These are phyloP conservation scores for Pantherophis vulpinus DNA, from an alignment of 2,797 vertebrate genomes.

Conservation along the genomic window DNA sequence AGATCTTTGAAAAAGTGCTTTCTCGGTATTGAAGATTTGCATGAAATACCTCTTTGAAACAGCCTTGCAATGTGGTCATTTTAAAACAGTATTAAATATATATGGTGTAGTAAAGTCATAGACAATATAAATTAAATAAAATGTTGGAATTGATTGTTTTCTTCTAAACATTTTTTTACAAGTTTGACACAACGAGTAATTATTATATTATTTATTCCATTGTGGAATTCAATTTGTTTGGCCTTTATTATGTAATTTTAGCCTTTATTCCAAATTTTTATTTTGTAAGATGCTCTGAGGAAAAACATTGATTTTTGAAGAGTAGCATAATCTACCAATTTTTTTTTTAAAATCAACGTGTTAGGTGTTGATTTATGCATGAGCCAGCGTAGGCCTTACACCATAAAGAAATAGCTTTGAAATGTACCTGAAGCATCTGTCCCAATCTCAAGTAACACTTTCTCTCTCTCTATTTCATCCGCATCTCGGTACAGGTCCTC, in stretches of 20 bases:
- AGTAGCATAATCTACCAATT: not conserved
- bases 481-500: constrained; percentile 89
- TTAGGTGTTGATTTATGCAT: not conserved
- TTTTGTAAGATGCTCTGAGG: not conserved
- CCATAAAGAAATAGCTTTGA: constrained; percentile 27
- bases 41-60: not conserved
- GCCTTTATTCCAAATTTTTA: not conserved
- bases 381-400: not conserved
- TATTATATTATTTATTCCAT: not conserved
- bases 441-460: constrained; percentile 60
- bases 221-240: not conserved
- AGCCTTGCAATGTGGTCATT: not conserved
- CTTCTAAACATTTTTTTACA: not conserved
- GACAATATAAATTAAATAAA: not conserved
- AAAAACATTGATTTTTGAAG: not conserved
- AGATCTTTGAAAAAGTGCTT: not conserved
- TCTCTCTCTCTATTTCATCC: constrained; percentile 84
- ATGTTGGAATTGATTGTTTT: not conserved
- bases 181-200: not conserved
- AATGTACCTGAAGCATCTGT: constrained; percentile 67
- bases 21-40: not conserved
- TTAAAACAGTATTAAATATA: not conserved
- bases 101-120: not conserved
- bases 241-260: not conserved
- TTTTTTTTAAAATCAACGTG: not conserved